phyloP scores from a whole-genome alignment of 1,140 invertebrate species.

The Oedothorax gibbosus region DNA sequence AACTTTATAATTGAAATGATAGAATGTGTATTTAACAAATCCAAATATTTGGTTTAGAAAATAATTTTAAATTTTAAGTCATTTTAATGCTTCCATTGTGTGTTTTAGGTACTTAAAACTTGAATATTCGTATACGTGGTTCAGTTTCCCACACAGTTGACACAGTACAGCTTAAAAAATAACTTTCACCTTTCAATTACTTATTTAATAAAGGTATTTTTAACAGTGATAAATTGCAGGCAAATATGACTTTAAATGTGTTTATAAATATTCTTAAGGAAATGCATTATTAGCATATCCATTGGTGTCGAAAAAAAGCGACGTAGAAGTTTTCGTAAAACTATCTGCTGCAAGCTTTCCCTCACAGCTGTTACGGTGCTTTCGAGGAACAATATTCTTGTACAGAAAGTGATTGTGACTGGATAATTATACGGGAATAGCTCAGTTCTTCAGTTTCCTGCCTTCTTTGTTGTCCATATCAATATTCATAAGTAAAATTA shows the following conservation, averaged over 20 bases:
- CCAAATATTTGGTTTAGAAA: too few species aligned
- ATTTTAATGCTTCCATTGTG: too few species aligned
- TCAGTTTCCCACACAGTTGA: too few species aligned
- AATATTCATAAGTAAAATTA: conserved; percentile 21
- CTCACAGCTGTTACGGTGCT: background rate
- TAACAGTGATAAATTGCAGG: too few species aligned
- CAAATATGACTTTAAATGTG: conserved; percentile 6
- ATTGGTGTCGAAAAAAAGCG: background rate
- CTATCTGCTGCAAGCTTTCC: conserved; percentile 4
- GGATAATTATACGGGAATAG: background rate
- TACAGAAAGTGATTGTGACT: background rate
- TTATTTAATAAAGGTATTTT: too few species aligned
- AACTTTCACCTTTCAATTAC: too few species aligned
- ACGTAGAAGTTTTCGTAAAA: background rate
- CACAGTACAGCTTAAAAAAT: too few species aligned
- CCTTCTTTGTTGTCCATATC: background rate
- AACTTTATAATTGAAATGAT: too few species aligned
- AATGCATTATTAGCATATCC: conserved; percentile 14
- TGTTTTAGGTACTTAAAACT: too few species aligned
- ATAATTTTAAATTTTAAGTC: too few species aligned
- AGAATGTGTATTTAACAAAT: too few species aligned
- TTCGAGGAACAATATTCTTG: conserved; percentile 14
- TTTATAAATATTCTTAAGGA: conserved; percentile 48
- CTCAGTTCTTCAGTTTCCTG: background rate
- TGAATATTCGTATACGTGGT: too few species aligned